These are phyloP conservation scores for Phalanger gymnotis DNA, from an alignment of 2,797 vertebrate genomes.

Conservation along the genomic window DNA sequence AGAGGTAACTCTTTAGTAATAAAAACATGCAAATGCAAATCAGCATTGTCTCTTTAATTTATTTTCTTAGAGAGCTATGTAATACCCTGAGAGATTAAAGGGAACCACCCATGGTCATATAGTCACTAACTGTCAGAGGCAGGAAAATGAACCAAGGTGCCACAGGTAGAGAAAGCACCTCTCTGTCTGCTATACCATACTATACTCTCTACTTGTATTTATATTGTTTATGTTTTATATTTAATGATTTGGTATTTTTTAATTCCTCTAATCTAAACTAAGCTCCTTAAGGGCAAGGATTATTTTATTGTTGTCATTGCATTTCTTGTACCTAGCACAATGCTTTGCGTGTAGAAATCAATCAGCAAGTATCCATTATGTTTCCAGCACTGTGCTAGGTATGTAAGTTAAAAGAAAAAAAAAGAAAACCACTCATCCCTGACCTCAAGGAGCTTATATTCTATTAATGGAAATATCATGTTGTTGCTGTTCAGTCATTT, in stretches of 20 bases:
- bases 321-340: not conserved
- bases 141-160: too few species aligned
- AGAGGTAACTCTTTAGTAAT: not conserved
- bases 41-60: not conserved
- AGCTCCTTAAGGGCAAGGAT: not conserved
- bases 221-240: not conserved
- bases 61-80: not conserved
- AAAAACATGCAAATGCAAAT: not conserved
- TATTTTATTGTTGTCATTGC: not conserved
- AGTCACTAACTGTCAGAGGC: too few species aligned
- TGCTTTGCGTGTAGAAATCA: not conserved
- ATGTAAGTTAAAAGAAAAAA: not conserved
- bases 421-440: not conserved
- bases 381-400: not conserved
- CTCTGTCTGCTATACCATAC: too few species aligned
- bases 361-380: not conserved
- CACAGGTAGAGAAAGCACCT: too few species aligned
- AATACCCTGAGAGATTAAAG: not conserved
- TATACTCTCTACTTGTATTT: too few species aligned
- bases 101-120: too few species aligned
- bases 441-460: not conserved
- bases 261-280: not conserved
- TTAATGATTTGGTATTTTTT: not conserved
- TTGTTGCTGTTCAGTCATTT: too few species aligned
- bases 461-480: not conserved